Evolutionary conservation across 2,888 invertebrate genomes (phyloP), one percentile per base, ranked within the genome.

Genomic region (Parapristionchus giblindavisi): DNA sequence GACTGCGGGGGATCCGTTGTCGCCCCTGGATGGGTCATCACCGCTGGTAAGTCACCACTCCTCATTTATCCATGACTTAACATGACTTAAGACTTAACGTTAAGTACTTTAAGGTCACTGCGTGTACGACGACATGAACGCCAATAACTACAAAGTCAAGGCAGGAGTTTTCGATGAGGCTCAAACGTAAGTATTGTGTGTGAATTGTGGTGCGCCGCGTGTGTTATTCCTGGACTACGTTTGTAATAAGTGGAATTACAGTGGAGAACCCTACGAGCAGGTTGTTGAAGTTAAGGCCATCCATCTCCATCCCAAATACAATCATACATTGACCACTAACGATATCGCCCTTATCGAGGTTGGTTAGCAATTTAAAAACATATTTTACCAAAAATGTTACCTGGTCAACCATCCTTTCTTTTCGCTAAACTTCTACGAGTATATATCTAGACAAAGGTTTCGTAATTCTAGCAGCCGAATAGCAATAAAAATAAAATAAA

Each of bases 281-380:
- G 63, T 77, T n/a, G 66, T 76, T 24, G 54, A 27, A 4, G 77
- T 77, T 43, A 36, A 36, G 54, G 56, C 58, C 38, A 73, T 79
- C 40, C 71, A 77, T 56, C 61, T 77, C 32, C 75, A 79, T 56
- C 79, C 79, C 21, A 1, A 76, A 4, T 79, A 77, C 72, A 43
- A 71, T 24, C 68, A 52, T 2, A 21, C 27, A 14, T 14, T n/a
- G 2, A 24, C 34, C 17, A 3, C 56, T 6, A 51, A 65, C 14
- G 79, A 79, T 73, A 79, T 79, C 11, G 66, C 79, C 8, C 73
- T 79, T 34, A 66, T 79, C 51, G 61, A 79, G 77, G 73, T 79
- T 6, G 24, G 24, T 24, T 68, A 24, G 11, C 24, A 0, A 14
- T n/a, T n/a, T n/a, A n/a, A n/a, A n/a, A n/a, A n/a, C n/a, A n/a